Base-by-base conservation (phyloP, 2,888 invertebrate genomes). In the Phrixothrix hirtus region DNA sequence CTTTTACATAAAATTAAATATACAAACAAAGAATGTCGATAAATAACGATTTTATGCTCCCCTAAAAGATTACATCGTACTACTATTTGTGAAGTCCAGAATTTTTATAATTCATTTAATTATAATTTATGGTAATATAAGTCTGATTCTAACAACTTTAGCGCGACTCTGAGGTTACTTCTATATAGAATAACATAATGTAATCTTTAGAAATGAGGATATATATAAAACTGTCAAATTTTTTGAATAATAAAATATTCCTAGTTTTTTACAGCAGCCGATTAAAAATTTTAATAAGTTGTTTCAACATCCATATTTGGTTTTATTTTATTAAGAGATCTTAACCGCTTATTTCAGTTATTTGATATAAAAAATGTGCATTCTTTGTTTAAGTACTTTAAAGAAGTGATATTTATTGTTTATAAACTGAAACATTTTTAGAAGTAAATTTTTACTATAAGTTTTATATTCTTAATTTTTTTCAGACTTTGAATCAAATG, bases 91-190 rank as follows among this genome's bases (percentile, higher is more conserved):
- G 26, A 26, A 42, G 47, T 42, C 41, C 32, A 32, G 44, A 50
- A 50, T 47, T 45, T 53, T 43, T 47, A 47, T 53, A 53, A 53
- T 53, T 53, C 47, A 47, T 53, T 53, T 47, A 47, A 53, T 47
- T 47, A 53, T 53, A 47, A 53, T 53, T 53, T 53, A 53, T 53
- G 47, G 43, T 41, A 47, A 53, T 53, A 53, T 47, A 53, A 34
- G 53, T 43, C 53, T 17, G 36, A 30, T 26, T 34, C 45, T 52
- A 52, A 52, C 52, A 52, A 39, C 39, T 38, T 44, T 35, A 46
- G 46, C 46, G 47, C 53, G 41, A 42, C 51, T 36, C 36, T 14
- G 32, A 38, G 51, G 38, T 51, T 17, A 34, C 38, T 38, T 34
- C 30, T 32, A 29, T 44, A 44, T 16, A 35, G 34, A 52, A 45